These are phyloP conservation scores for Diloba caeruleocephala DNA, from an alignment of 2,888 invertebrate genomes.

Conservation along the genomic window DNA sequence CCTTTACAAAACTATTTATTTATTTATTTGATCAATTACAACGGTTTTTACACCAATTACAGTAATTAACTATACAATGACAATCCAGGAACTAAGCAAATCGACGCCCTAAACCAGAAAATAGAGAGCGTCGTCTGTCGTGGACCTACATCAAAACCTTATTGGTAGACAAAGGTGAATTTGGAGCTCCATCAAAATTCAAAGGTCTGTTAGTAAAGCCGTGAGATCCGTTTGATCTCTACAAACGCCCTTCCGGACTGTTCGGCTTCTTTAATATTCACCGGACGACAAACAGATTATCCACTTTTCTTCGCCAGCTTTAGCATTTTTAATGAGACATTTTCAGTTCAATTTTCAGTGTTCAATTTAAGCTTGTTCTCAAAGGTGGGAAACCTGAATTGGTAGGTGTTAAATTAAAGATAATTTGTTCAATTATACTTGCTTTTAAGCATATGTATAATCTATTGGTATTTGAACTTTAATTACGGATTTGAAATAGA, in stretches of 20 bases:
- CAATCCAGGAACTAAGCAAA: constrained; percentile 8
- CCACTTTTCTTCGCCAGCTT: constrained; percentile 81
- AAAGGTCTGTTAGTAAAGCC: constrained; percentile 81
- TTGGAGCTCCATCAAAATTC: constrained; percentile 69
- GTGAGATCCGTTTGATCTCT: constrained; percentile 80
- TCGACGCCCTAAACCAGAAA: constrained; percentile 9
- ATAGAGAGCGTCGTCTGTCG: constrained; percentile 25
- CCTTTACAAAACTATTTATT: no score
- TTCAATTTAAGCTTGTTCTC: constrained; percentile 61
- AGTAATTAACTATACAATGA: no score
- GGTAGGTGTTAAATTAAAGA: constrained; percentile 38
- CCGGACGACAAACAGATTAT: constrained; percentile 82
- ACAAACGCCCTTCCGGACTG: constrained; percentile 74
- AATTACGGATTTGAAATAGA: constrained; percentile 1
- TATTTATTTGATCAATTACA: no score
- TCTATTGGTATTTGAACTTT: no score
- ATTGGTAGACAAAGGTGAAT: constrained; percentile 37
- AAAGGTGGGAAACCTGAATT: constrained; percentile 57
- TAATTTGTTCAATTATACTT: constrained; percentile 40
- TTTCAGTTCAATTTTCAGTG: constrained; percentile 72
- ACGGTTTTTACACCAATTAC: no score
- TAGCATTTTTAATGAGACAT: constrained; percentile 83
- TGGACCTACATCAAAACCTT: constrained; percentile 23
- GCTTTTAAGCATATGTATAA: constrained; percentile 18
- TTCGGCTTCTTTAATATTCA: constrained; percentile 81